phyloP scores from a whole-genome alignment of 2,113 vertebrate species.

The Isurus oxyrinchus region DNA sequence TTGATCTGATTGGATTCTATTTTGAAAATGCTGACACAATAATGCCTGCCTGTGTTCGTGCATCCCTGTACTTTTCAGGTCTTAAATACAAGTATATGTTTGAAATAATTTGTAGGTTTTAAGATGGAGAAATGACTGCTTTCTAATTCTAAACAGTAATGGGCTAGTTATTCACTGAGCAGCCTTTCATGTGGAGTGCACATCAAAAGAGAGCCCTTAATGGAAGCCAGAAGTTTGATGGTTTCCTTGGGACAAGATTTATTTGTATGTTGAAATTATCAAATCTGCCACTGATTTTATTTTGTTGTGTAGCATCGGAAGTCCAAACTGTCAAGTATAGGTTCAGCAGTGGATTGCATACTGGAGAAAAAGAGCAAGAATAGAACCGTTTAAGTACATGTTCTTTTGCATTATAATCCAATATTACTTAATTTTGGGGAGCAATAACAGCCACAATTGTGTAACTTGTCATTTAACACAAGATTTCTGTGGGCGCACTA shows the following conservation, averaged over 20 bases:
- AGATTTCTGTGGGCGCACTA: not conserved
- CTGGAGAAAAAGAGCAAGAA: not conserved
- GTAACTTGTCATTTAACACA: not conserved
- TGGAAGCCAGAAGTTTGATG: not conserved
- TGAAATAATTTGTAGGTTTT: not conserved
- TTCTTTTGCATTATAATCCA: not conserved
- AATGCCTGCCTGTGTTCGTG: not conserved
- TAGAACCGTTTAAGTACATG: not conserved
- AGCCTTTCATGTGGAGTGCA: not conserved
- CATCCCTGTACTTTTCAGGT: not conserved
- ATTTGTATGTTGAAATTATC: conserved; percentile 11
- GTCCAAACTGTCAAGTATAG: not conserved
- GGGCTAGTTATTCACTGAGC: not conserved
- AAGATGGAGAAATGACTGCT: not conserved
- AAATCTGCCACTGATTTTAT: not conserved
- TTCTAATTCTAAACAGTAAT: conserved; percentile 5
- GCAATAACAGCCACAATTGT: not conserved
- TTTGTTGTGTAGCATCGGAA: not conserved
- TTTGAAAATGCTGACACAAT: not conserved
- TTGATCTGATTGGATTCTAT: not conserved
- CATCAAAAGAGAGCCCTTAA: not conserved
- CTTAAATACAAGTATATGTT: not conserved
- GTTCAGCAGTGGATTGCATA: not conserved
- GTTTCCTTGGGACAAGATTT: not conserved
- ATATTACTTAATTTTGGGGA: not conserved